Base-by-base conservation (phyloP, 2,797 vertebrate species). In the Nannoperca australis region DNA sequence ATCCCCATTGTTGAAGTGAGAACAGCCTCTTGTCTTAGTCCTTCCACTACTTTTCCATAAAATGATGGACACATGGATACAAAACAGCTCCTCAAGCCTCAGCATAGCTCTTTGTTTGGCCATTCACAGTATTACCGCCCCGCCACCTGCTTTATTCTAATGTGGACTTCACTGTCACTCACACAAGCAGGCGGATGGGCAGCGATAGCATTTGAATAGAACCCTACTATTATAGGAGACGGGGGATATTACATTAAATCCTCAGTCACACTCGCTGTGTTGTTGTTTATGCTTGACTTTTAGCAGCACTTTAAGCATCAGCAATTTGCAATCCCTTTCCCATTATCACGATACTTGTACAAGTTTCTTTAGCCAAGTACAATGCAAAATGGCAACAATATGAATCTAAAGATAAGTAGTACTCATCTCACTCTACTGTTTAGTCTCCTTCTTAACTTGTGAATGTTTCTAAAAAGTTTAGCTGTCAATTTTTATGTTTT, bases 41-140 rank as follows among this genome's bases (percentile, higher is more conserved):
- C 62, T 51, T 70, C 50, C 45, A 34, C 59, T 70, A 45, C 62
- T 70, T 87, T 82, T 85, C 70, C 69, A 66, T 72, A 69, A 87
- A 79, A 65, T 92, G 90, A 92, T 80, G 40, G 90, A 90, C 86
- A 82, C 60, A 42, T 73, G 84, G 79, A 89, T 72, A 30, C 50
- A 85, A 87, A 84, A 73, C 69, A 70, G 51, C 71, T 59, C 47
- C 55, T 66, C 32, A 53, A 79, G 70, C 70, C 56, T 69, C 62
- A 50, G 78, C 66, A 53, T 13, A 62, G 79, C 58, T 82, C 79
- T 90, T 89, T 91, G 87, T 92, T 85, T 81, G 68, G 70, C 73
- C 54, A 64, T 81, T 85, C 61, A 65, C 66, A 55, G 70, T 61
- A 70, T 79, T 78, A 77, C 79, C 82, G 67, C 62, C 69, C 73